Base-by-base conservation (phyloP, 1,140 invertebrate genomes). In the Eupristina koningsbergeri region DNA sequence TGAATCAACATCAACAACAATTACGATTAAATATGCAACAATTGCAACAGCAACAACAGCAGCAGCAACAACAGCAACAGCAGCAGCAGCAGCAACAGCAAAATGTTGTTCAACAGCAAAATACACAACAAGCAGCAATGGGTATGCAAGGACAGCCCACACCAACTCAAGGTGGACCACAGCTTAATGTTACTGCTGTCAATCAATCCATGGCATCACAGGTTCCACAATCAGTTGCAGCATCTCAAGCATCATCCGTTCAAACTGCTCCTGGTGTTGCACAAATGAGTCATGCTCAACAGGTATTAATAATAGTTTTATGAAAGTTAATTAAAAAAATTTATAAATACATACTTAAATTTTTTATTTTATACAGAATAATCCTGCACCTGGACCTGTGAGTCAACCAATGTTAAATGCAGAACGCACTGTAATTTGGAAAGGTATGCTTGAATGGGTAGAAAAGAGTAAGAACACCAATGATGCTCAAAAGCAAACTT, bases 391-490 rank as follows among this genome's bases (percentile, higher is more conserved):
- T 69, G 83, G 83, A 31, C n/a, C 76, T 47, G 82, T 61, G 31
- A 61, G 19, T 64, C 82, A 84, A 50, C 82, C 82, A 29, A 79
- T 84, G 69, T 58, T 83, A 63, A 84, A 74, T 58, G 67, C 94
- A 63, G 95, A 96, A 85, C 93, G 96, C 63, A 94, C 94, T 29
- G 95, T 94, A 63, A 97, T 98, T 88, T 98, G 97, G 97, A 94
- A 95, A 86, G 98, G 98, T 17, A 92, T 96, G 0, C 90, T 98
- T 6, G 97, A 98, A 91, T 98, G 97, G 96, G 95, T 97, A 86
- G 98, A 98, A 88, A 98, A 98, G 90, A 93, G 94, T 50, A 94
- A 94, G 77, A 94, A 94, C 88, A 93, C 94, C 13, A 93, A 93
- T 7, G 95, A 96, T 88, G 94, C 94, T 79, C 95, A 95, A 86